These are phyloP conservation scores for Agonopterix alstromeriana DNA, from an alignment of 2,888 invertebrate species.

Conservation along the genomic window DNA sequence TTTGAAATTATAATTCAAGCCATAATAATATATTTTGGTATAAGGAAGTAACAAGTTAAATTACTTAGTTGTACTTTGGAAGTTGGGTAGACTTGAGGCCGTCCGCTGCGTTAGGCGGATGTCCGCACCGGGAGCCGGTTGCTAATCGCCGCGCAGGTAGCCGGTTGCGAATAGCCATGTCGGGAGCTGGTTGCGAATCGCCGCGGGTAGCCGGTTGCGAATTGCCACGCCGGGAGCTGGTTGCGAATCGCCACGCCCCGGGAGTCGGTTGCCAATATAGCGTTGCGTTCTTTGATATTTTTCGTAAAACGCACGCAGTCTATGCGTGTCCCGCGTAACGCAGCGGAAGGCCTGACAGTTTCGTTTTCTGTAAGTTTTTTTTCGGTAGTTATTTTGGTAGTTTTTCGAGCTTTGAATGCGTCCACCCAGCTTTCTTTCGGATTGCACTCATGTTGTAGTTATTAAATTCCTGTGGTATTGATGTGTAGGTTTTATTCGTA, in stretches of 20 bases:
- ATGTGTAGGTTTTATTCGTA: constrained; percentile 26
- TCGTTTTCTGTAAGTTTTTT: constrained; percentile 13
- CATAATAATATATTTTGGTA: constrained; percentile 77
- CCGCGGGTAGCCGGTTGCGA: no score
- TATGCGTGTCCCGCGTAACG: background rate
- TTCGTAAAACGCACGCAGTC: no score
- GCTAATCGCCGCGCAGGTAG: no score
- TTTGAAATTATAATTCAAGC: constrained; percentile 68
- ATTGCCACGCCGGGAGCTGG: no score
- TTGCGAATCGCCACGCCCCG: no score
- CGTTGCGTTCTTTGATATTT: no score
- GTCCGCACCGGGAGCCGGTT: no score
- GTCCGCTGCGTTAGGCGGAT: no score
- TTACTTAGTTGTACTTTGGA: constrained; percentile 43
- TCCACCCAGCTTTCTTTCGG: constrained; percentile 36
- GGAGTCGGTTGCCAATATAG: no score
- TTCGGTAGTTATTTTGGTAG: constrained; percentile 12
- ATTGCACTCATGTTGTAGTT: constrained; percentile 22
- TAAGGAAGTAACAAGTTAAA: constrained; percentile 55
- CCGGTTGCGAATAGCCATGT: no score
- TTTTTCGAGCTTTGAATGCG: constrained; percentile 18
- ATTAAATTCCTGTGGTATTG: constrained; percentile 33
- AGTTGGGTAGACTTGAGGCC: constrained; percentile 36
- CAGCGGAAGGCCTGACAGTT: background rate
- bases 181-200: no score